Percentiles rank a stretch among this genome's conserved stretches.
Conservation (phyloP, 2,113 vertebrate species). For the Felis chaus region DNA sequence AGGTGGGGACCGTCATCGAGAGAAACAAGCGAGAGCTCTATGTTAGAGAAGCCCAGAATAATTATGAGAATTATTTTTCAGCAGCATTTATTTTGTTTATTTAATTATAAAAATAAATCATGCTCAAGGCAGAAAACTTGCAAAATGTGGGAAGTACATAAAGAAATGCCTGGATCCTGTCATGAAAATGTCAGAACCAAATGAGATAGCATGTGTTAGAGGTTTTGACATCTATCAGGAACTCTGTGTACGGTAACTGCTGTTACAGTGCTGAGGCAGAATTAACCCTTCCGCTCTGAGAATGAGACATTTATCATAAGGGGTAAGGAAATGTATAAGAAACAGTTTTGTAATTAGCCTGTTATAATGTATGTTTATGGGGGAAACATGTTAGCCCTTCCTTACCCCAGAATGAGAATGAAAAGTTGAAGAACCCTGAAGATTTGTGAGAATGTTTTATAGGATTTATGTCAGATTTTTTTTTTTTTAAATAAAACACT, state of each 20-base stretch:
- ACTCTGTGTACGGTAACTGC: neutral
- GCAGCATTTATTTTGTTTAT: neutral
- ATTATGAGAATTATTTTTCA: neutral
- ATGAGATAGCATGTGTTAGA: neutral
- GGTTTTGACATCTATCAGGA: neutral
- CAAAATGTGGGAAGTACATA: neutral
- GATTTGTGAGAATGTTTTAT: neutral
- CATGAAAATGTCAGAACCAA: neutral
- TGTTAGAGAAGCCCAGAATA: neutral
- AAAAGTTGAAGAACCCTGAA: neutral
- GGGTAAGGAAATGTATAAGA: neutral
- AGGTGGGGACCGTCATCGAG: neutral
- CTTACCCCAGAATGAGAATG: neutral
- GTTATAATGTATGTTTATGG: neutral
- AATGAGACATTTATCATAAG: neutral
- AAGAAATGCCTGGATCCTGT: neutral
- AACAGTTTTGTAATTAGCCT: neutral
- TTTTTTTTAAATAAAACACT: conserved; percentile 42
- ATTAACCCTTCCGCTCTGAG: neutral
- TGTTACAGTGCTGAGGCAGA: neutral
- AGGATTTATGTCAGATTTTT: accelerated
- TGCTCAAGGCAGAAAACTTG: neutral
- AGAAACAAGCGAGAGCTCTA: neutral
- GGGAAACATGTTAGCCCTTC: neutral
- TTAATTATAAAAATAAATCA: conserved; percentile 2